phyloP scores from a whole-genome alignment of 2,797 vertebrate genomes.

The Mionectes olivaceus region DNA sequence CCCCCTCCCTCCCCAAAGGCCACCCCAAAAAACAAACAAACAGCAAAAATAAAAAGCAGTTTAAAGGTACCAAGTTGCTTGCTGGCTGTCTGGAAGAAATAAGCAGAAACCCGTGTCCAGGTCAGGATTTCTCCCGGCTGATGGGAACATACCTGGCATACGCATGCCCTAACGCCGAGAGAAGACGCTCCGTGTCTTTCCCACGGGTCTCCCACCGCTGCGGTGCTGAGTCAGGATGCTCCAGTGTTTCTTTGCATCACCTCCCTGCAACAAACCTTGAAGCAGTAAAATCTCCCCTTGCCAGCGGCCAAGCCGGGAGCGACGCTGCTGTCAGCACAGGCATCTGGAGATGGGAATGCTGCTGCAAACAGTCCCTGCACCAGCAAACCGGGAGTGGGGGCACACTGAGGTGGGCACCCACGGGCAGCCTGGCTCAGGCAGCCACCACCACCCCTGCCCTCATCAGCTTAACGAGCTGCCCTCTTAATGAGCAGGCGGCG shows the following conservation, averaged over 20 bases:
- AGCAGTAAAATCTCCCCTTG: slow-evolving; percentile 1
- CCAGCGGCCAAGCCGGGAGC: neutral
- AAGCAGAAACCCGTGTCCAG: fast-evolving
- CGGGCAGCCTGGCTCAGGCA: neutral
- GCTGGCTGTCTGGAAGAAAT: neutral
- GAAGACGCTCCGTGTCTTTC: neutral
- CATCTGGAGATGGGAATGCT: neutral
- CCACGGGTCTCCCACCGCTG: neutral
- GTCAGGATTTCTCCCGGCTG: neutral
- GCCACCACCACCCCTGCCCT: neutral
- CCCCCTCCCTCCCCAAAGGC: neutral
- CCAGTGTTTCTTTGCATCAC: neutral
- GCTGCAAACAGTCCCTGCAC: neutral
- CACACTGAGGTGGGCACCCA: neutral
- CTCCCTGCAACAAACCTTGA: neutral
- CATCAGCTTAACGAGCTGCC: neutral
- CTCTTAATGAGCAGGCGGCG: neutral
- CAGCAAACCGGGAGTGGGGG: fast-evolving
- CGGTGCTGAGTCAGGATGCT: neutral
- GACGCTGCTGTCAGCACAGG: neutral
- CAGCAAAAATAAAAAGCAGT: neutral
- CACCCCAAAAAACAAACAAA: neutral
- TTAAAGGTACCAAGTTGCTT: neutral
- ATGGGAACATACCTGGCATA: slow-evolving; percentile 30
- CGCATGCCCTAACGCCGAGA: neutral